A percentile compares a stretch with the other conserved stretches of the same genome.
These are phyloP conservation scores for Valencia hispanica DNA, from an alignment of 2,797 vertebrate genomes.

Conservation along the genomic window DNA sequence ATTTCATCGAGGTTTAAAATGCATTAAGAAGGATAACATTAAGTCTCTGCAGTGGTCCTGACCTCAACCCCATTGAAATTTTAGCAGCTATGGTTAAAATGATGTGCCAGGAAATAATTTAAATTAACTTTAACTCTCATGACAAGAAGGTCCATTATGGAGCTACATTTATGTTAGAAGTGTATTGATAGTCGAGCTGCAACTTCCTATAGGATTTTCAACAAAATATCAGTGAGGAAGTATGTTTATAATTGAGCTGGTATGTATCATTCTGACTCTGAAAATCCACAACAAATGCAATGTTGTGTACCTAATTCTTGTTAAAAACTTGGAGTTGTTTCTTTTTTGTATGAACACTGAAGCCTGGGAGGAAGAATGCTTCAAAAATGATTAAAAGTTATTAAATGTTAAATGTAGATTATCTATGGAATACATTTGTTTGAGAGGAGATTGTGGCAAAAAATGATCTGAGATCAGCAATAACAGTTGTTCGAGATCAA, in stretches of 20 bases:
- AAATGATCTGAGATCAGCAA: conserved; percentile 37
- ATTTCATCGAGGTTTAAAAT: not conserved
- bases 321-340: not conserved
- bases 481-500: conserved; percentile 33
- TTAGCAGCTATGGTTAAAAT: not conserved
- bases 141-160: not conserved
- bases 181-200: not conserved
- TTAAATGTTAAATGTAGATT: conserved; percentile 31
- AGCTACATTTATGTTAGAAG: not conserved
- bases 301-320: not conserved
- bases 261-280: not conserved
- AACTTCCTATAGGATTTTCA: not conserved
- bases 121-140: not conserved
- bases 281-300: not conserved
- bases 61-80: not conserved
- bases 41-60: not conserved
- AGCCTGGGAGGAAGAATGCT: not conserved
- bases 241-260: not conserved
- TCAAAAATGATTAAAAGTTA: not conserved
- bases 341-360: not conserved
- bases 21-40: not conserved
- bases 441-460: conserved; percentile 13
- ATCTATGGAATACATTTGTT: conserved; percentile 15
- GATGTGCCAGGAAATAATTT: not conserved
- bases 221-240: not conserved